Evolutionary conservation across 53 echinoderm and acorn worm genomes (phyloP).

Genomic region (Holothuria scabra): DNA sequence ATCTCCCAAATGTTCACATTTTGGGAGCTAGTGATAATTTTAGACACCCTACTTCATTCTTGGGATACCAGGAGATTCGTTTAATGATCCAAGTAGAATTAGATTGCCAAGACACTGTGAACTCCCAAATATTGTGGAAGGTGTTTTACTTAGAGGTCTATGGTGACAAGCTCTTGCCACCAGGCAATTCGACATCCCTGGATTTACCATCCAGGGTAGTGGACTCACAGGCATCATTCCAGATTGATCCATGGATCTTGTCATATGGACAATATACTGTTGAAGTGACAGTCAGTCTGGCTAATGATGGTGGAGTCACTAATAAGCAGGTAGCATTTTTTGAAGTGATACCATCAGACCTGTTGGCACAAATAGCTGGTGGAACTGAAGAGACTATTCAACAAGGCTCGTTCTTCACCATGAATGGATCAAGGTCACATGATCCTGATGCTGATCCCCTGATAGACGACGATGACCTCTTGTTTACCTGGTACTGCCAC

Average conservation of each 20-base stretch:
- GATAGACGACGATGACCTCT: conserved; percentile 18
- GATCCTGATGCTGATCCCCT: conserved; percentile 64
- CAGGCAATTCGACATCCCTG: conserved; percentile 59
- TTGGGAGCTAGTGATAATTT: conserved; percentile 72
- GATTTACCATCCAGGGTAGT: conserved; percentile 43
- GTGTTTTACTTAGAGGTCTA: conserved; percentile 52
- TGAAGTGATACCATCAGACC: conserved; percentile 68
- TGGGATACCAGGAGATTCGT: conserved; percentile 50
- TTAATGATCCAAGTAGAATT: conserved; percentile 60
- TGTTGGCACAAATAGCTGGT: conserved; percentile 59
- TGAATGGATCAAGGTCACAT: conserved; percentile 68
- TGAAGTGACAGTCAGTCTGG: conserved; percentile 71
- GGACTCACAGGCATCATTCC: conserved; percentile 50
- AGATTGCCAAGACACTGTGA: conserved; percentile 51
- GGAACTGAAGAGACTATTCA: conserved; percentile 61
- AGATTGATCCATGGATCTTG: conserved; percentile 55
- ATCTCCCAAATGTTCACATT: conserved; percentile 60
- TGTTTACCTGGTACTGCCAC: conserved; percentile 70
- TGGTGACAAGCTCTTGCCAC: conserved; percentile 59
- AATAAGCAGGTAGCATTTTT: conserved; percentile 73
- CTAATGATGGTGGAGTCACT: conserved; percentile 61
- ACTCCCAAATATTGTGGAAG: conserved; percentile 56
- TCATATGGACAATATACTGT: conserved; percentile 63
- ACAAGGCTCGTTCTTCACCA: conserved; percentile 56
- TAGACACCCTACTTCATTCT: conserved; percentile 62